A percentile compares a stretch with the other conserved stretches of the same genome.
Conservation (phyloP, 2,113 vertebrate genomes). For the Manacus vitellinus region DNA sequence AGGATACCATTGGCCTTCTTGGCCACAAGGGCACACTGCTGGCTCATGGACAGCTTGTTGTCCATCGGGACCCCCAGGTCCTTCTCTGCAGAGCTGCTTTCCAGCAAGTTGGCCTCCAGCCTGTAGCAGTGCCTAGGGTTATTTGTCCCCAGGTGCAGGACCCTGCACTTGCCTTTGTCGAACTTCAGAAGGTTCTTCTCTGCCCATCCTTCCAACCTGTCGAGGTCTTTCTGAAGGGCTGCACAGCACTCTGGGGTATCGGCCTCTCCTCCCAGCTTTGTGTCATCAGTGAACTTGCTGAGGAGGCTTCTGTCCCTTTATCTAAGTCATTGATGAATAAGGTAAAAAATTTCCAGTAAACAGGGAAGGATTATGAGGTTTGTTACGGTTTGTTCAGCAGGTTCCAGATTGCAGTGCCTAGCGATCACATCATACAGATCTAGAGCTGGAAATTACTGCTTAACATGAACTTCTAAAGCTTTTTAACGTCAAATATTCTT, state of each 20-base stretch:
- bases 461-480: background rate
- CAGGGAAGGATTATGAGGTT: background rate
- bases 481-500: background rate
- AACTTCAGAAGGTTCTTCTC: background rate
- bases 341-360: background rate
- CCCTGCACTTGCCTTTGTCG: background rate
- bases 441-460: background rate
- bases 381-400: background rate
- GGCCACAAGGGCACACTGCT: background rate
- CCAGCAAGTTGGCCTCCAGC: background rate
- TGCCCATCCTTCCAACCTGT: background rate
- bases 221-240: background rate
- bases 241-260: background rate
- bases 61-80: background rate
- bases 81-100: background rate
- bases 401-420: background rate
- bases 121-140: background rate
- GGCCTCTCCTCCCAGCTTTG: background rate
- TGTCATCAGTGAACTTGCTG: background rate
- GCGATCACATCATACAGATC: background rate
- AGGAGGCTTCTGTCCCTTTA: accelerated
- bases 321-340: background rate
- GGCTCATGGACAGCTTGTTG: background rate
- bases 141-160: background rate
- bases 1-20: background rate